Evolutionary conservation across 1,140 invertebrate genomes (phyloP).

Genomic region (Brachionus manjavacas): DNA sequence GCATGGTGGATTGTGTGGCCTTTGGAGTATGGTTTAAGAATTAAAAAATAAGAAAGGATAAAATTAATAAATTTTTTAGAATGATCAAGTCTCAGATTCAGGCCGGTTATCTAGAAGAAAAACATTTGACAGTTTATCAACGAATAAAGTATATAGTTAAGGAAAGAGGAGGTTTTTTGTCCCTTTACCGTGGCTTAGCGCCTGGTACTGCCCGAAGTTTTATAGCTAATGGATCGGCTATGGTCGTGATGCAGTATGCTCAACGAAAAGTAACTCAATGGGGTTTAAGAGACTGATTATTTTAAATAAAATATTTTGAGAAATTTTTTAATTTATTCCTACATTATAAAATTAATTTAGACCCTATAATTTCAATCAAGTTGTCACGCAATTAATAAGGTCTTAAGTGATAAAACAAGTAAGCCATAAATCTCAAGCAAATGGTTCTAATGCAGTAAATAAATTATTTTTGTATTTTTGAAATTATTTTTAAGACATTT

Average conservation of each 20-base stretch:
- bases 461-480: neutral
- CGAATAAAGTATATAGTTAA: slow-evolving; percentile 48
- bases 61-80: neutral
- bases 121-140: slow-evolving; percentile 47
- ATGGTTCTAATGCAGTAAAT: neutral
- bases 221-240: slow-evolving; percentile 51
- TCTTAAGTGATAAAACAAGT: neutral
- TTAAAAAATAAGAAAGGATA: neutral
- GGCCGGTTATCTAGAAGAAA: slow-evolving; percentile 49
- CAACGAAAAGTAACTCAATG: slow-evolving; percentile 51
- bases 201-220: slow-evolving; percentile 52
- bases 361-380: neutral
- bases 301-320: neutral
- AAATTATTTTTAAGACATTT: neutral
- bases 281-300: slow-evolving; percentile 46
- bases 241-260: slow-evolving; percentile 53
- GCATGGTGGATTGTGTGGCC: slow-evolving; percentile 56
- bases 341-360: neutral
- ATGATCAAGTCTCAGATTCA: slow-evolving; percentile 54
- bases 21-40: slow-evolving; percentile 46
- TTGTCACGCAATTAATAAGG: neutral
- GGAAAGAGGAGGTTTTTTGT: slow-evolving; percentile 50
- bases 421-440: neutral
- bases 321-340: neutral
- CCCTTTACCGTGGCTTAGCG: slow-evolving; percentile 48